Evolutionary conservation across 2,888 invertebrate species (phyloP).

Genomic region (Standfussiana lucernea): DNA sequence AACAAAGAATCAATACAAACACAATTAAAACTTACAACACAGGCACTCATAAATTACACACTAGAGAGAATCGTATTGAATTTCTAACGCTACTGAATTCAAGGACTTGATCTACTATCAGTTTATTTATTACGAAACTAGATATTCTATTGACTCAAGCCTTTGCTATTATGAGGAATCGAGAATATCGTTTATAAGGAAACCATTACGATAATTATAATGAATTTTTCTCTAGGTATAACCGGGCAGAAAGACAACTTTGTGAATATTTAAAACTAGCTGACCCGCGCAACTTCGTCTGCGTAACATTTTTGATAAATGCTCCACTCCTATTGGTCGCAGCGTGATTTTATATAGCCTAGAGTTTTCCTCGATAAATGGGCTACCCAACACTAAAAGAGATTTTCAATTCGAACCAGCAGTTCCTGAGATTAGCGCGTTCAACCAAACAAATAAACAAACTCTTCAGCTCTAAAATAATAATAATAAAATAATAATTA

Average conservation of each 20-base stretch:
- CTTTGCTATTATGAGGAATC: constrained; percentile 9
- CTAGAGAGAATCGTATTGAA: constrained; percentile 2
- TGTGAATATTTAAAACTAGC: constrained; percentile 23
- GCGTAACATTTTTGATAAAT: no score
- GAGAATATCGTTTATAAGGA: neutral
- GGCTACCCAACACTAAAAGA: no score
- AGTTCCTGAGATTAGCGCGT: no score
- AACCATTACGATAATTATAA: neutral
- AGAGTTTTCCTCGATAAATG: no score
- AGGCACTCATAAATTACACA: constrained; percentile 15
- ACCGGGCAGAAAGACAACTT: neutral
- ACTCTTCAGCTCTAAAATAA: no score
- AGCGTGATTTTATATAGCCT: no score
- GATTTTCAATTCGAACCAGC: no score
- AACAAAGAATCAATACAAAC: constrained; percentile 20
- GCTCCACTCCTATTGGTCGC: no score
- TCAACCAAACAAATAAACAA: no score
- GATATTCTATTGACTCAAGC: constrained; percentile 20
- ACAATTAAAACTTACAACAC: constrained; percentile 17
- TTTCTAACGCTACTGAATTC: constrained; percentile 1
- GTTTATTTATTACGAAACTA: constrained; percentile 4
- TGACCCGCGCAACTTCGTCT: no score
- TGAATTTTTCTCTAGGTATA: neutral
- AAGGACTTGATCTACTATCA: neutral
- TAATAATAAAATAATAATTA: no score